Evolutionary conservation across 2,888 invertebrate species (phyloP), one percentile per base, ranked within the genome.

Genomic region (Nebria salina): DNA sequence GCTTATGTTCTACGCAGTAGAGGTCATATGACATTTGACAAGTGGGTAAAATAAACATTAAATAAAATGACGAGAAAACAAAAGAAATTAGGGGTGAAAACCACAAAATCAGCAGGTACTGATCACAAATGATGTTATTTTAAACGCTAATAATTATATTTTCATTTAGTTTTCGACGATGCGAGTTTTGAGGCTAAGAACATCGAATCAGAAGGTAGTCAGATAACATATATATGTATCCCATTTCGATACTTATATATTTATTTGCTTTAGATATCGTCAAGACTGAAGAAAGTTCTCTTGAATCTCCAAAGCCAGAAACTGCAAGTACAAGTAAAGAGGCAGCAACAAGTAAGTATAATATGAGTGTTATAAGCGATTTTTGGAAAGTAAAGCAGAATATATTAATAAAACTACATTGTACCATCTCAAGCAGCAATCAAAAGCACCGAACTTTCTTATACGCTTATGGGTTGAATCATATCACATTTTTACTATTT

Each of bases 61-160:
- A 7, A 41, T 42, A 75, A 80, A 76, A 81, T 81, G 81, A 76
- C 81, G 54, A 81, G 70, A 81, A 81, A 76, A 72, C 7, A 72
- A 20, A 81, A 81, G 65, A 81, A 81, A 41, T 81, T 81, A 72
- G 81, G 81, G 25, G 81, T 81, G 13, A 81, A 81, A 72, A 76
- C 66, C 20, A 76, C 54, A 6, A 72, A 75, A 65, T 70, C 75
- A 54, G 25, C 81, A 81, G 81, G 81, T 81, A 26, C 43, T 20
- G 4, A 43, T 66, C 41, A 13, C 11, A 13, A 43, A 41, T n/a
- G 26, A 8, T 13, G n/a, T 34, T 34, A 34, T 41, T 66, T 15
- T 65, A 25, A 73, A 73, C 9, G 13, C 15, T 42, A 73, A 75
- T 75, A 25, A n/a, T 20, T 20, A 20, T 26, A 75, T 70, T 64